Evolutionary conservation across 2,797 vertebrate genomes (phyloP), one percentile per base, ranked within the genome.

Genomic region (Toxotes lorentzi): DNA sequence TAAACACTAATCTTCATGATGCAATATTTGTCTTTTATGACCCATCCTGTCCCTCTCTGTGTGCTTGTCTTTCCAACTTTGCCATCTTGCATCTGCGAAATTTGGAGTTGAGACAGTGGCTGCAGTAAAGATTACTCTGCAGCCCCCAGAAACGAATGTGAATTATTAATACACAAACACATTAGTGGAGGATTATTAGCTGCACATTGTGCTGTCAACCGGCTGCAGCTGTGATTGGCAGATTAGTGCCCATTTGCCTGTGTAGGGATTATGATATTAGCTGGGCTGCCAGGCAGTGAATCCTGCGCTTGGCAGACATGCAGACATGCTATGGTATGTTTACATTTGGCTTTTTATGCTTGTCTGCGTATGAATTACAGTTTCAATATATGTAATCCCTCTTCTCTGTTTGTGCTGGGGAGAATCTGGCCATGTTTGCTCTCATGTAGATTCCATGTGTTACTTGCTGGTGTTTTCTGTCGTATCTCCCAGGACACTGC

Each of bases 181-280:
- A 88, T 88, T 89, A 88, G 35, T 7, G 21, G 76, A 78, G 84
- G 81, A 87, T 93, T 90, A 90, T 90, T 88, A 87, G 79, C 70
- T 43, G 58, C 57, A 64, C 78, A 85, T 84, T 87, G 85, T 88
- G 67, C 79, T 85, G 82, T 83, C 77, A 74, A 27, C 65, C 21
- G 4, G 57, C 66, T 86, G 51, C 58, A 78, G 24, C 76, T 76
- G 73, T 89, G 89, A 91, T 88, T 87, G 86, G 76, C 80, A 87
- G 78, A 84, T 88, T 83, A 86, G 75, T 74, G 70, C 48, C 79
- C 70, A 78, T 86, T 84, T 86, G 76, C 73, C 65, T 82, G 74
- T 76, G 76, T 76, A 76, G 57, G 78, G 83, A 90, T 91, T 87
- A 86, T 51, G 40, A 73, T 77, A 76, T 82, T 82, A 65, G 69